These are phyloP conservation scores for Erannis defoliaria DNA, from an alignment of 2,888 invertebrate genomes.

Conservation along the genomic window DNA sequence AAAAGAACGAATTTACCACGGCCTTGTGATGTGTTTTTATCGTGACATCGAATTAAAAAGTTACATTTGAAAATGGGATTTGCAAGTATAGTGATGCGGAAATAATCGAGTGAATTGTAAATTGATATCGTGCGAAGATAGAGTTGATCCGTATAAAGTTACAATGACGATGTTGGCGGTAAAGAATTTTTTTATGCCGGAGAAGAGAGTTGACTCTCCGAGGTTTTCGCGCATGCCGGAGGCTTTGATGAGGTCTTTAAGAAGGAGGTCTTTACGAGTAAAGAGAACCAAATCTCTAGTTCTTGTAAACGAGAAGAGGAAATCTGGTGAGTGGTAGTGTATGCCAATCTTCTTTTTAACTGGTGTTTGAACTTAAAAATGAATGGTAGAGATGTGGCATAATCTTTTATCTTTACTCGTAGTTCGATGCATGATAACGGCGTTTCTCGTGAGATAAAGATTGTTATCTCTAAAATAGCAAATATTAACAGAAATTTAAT, in stretches of 20 bases:
- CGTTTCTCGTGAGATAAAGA: slow-evolving; percentile 3
- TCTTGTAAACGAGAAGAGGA: slow-evolving; percentile 90
- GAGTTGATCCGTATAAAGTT: slow-evolving; percentile 2
- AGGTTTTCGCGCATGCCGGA: slow-evolving; percentile 90
- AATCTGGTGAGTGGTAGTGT: slow-evolving; percentile 91
- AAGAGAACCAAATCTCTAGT: slow-evolving; percentile 92
- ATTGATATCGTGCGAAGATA: slow-evolving; percentile 25
- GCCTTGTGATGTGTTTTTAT: slow-evolving; percentile 33
- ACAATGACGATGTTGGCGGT: slow-evolving; percentile 88
- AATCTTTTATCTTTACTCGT: slow-evolving; percentile 6
- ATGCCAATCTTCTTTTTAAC: slow-evolving; percentile 54
- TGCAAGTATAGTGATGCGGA: slow-evolving; percentile 26
- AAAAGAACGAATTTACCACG: slow-evolving; percentile 36
- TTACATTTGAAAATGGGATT: slow-evolving; percentile 37
- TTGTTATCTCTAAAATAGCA: slow-evolving; percentile 10
- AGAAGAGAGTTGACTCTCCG: slow-evolving; percentile 86
- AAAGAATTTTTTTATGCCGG: slow-evolving; percentile 91
- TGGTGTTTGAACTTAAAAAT: too few relatives aligned
- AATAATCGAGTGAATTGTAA: slow-evolving; percentile 28
- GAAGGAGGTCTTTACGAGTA: slow-evolving; percentile 90
- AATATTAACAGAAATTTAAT: slow-evolving; percentile 9
- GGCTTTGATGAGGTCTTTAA: slow-evolving; percentile 90
- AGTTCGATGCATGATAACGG: slow-evolving; percentile 18
- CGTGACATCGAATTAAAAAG: slow-evolving; percentile 28
- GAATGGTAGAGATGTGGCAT: not conserved